phyloP scores from a whole-genome alignment of 2,888 invertebrate species.

The Nomada fucata region DNA sequence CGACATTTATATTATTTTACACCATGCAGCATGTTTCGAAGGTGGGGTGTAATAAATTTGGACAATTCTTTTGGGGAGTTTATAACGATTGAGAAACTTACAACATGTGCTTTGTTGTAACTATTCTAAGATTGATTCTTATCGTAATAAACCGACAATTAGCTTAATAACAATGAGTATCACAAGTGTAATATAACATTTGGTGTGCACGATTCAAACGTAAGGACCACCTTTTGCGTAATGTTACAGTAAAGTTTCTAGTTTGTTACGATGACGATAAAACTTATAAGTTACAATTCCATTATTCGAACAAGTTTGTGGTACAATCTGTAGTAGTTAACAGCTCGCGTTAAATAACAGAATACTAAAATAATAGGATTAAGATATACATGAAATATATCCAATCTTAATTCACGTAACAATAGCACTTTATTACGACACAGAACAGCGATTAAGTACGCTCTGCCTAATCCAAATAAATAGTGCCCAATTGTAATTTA shows the following conservation, averaged over 20 bases:
- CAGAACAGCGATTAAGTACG: too few relatives aligned
- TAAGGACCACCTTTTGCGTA: not conserved
- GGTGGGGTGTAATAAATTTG: not conserved
- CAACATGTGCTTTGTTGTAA: not conserved
- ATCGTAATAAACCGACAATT: not conserved
- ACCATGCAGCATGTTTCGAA: not conserved
- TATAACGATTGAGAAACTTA: not conserved
- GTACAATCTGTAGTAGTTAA: too few relatives aligned
- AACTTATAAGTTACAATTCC: not conserved
- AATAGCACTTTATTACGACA: not conserved
- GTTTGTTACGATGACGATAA: not conserved
- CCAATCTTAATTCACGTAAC: not conserved
- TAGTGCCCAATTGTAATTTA: not conserved
- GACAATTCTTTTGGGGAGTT: conserved; percentile 10
- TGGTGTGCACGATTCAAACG: not conserved
- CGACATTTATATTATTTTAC: conserved; percentile 14
- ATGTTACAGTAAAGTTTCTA: not conserved
- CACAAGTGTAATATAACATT: not conserved
- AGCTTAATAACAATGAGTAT: not conserved
- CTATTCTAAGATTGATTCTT: not conserved
- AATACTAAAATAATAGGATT: not conserved
- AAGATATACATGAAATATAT: not conserved
- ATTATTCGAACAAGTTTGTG: not conserved
- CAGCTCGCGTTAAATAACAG: not conserved
- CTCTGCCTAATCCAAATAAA: not conserved